These are phyloP conservation scores for Hypotaenidia okinawae DNA, from an alignment of 2,797 vertebrate species.

Conservation along the genomic window DNA sequence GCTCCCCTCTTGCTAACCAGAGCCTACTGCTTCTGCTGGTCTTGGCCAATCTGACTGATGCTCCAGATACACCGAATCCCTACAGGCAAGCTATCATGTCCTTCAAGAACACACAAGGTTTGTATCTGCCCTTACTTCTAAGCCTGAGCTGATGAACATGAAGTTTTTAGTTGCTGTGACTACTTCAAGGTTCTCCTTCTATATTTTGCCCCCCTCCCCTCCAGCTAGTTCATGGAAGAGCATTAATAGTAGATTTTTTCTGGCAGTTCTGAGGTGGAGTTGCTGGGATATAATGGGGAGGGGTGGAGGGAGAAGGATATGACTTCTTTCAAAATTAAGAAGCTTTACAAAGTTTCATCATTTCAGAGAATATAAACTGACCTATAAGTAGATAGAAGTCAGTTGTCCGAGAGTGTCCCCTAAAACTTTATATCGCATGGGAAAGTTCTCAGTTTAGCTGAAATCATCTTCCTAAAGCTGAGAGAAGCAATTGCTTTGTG, in stretches of 20 bases:
- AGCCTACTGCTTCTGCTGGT: constrained; percentile 94
- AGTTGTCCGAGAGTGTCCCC: not conserved
- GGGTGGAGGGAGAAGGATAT: too few species aligned
- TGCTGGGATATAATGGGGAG: not conserved
- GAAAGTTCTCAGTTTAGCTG: not conserved
- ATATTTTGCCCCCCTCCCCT: not conserved
- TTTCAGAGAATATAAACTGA: not conserved
- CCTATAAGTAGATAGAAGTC: too few species aligned
- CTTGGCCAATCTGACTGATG: constrained; percentile 92
- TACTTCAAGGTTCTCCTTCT: not conserved
- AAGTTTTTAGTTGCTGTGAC: not conserved
- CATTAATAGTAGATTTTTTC: accelerated
- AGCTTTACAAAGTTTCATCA: not conserved
- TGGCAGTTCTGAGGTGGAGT: not conserved
- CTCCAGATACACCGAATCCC: constrained; percentile 89
- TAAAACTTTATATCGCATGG: not conserved
- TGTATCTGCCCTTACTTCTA: not conserved
- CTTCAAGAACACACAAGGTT: constrained; percentile 98
- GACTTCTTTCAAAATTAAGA: not conserved
- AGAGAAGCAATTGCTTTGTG: not conserved
- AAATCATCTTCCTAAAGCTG: not conserved
- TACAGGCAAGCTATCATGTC: constrained; percentile 93
- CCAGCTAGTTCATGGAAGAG: not conserved
- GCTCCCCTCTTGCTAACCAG: constrained; percentile 94
- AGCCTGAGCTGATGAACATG: not conserved